Evolutionary conservation across 2,113 vertebrate genomes (phyloP).

Genomic region (Gyps fulvus): DNA sequence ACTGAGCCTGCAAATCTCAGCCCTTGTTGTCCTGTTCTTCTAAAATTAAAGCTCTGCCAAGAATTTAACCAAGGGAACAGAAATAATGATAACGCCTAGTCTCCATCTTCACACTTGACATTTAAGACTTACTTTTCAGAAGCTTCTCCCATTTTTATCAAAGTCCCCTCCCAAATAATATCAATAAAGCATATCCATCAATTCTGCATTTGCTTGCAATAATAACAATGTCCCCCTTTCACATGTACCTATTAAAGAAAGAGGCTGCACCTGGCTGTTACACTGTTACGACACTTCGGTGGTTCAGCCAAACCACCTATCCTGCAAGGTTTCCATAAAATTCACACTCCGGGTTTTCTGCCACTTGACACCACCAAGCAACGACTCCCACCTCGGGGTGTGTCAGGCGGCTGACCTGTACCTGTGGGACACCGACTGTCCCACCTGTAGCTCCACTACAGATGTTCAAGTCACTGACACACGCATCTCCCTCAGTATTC

Average conservation of each 20-base stretch:
- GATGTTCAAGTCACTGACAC: neutral
- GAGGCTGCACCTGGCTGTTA: no score
- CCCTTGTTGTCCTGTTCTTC: neutral
- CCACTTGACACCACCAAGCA: neutral
- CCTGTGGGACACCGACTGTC: rapidly evolving
- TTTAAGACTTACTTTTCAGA: neutral
- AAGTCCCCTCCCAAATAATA: neutral
- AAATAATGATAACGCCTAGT: neutral
- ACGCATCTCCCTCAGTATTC: neutral
- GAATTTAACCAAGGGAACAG: neutral
- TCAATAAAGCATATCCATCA: neutral
- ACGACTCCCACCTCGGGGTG: neutral
- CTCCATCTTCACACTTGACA: neutral
- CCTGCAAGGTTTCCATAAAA: neutral
- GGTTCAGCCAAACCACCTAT: neutral
- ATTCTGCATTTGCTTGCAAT: no score
- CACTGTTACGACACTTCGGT: rapidly evolving
- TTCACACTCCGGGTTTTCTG: neutral
- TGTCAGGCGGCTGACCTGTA: neutral
- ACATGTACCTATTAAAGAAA: rapidly evolving
- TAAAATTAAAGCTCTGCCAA: neutral
- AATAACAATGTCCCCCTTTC: neutral
- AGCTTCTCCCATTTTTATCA: neutral
- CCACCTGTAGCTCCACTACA: neutral
- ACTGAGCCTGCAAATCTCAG: neutral